phyloP scores from a whole-genome alignment of 2,113 vertebrate species.

The Pseudorasbora parva region DNA sequence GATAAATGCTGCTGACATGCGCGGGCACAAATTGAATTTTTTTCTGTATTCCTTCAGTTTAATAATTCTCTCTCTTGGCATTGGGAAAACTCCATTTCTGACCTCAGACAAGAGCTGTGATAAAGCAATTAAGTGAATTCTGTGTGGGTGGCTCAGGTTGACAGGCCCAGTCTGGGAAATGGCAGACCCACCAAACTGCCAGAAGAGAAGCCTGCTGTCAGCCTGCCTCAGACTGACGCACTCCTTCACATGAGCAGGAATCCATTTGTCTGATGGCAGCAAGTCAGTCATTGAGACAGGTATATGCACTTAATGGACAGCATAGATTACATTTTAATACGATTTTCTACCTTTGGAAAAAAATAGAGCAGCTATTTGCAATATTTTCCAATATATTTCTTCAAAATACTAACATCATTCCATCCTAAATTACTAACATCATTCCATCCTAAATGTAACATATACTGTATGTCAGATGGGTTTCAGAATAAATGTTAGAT shows the following conservation, averaged over 20 bases:
- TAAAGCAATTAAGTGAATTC: slow-evolving; percentile 49
- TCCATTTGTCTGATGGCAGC: slow-evolving; percentile 23
- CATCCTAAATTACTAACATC: not conserved
- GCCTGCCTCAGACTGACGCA: not conserved
- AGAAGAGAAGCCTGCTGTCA: not conserved
- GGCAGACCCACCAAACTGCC: slow-evolving; percentile 13
- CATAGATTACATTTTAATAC: slow-evolving; percentile 24
- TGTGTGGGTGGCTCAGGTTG: slow-evolving; percentile 40
- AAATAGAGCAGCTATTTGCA: not conserved
- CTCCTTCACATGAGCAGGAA: slow-evolving; percentile 22
- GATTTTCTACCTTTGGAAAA: slow-evolving; percentile 16
- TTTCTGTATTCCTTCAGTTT: not conserved
- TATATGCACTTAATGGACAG: slow-evolving; percentile 23
- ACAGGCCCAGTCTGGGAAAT: slow-evolving; percentile 34
- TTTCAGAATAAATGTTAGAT: not conserved
- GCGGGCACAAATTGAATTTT: slow-evolving; percentile 12
- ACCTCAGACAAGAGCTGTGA: slow-evolving; percentile 42
- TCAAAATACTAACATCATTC: too few species aligned
- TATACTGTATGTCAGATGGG: not conserved
- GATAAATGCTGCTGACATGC: slow-evolving; percentile 41
- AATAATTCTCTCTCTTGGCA: slow-evolving; percentile 39
- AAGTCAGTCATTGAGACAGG: slow-evolving; percentile 12
- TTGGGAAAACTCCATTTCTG: slow-evolving; percentile 46
- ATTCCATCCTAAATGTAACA: not conserved
- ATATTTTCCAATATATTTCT: too few species aligned